A percentile compares a stretch with the other conserved stretches of the same genome.
phyloP scores from a whole-genome alignment of 2,797 vertebrate species.

The Eutrigla gurnardus region DNA sequence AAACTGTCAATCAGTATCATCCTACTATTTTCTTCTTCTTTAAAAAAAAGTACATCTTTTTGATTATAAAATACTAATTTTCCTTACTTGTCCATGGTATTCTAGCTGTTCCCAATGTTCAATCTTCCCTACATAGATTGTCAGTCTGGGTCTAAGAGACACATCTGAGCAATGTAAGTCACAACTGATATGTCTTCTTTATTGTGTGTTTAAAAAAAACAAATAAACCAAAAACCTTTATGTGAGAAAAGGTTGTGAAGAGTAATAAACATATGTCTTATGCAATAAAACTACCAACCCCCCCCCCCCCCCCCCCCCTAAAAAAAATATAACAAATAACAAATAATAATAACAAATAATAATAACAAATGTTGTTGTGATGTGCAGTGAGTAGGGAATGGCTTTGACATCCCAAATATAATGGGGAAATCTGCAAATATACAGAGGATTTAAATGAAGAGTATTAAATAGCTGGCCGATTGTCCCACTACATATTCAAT shows the following conservation, averaged over 20 bases:
- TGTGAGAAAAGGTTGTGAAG: not conserved
- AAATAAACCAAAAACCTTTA: not conserved
- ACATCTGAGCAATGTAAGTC: not conserved
- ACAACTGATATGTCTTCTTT: too few species aligned
- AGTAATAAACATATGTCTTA: not conserved
- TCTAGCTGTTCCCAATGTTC: not conserved
- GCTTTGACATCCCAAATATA: not conserved
- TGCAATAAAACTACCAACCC: too few species aligned
- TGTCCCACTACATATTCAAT: not conserved
- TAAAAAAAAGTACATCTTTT: not conserved
- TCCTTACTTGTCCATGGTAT: not conserved
- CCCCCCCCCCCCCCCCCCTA: too few species aligned
- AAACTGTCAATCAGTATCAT: slow-evolving; percentile 32
- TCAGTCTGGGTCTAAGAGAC: not conserved
- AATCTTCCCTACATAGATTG: not conserved
- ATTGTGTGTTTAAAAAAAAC: not conserved
- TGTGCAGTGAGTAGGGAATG: not conserved
- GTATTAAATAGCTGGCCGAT: not conserved
- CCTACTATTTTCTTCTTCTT: slow-evolving; percentile 1
- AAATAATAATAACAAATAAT: too few species aligned
- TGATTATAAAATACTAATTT: slow-evolving; percentile 18
- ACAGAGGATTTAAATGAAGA: not conserved
- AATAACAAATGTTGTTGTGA: too few species aligned
- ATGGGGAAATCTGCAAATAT: not conserved
- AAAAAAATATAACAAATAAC: too few species aligned